A percentile compares a stretch with the other conserved stretches of the same genome.
These are phyloP conservation scores for Nothoprocta pentlandii DNA, from an alignment of 2,113 vertebrate species.

Conservation along the genomic window DNA sequence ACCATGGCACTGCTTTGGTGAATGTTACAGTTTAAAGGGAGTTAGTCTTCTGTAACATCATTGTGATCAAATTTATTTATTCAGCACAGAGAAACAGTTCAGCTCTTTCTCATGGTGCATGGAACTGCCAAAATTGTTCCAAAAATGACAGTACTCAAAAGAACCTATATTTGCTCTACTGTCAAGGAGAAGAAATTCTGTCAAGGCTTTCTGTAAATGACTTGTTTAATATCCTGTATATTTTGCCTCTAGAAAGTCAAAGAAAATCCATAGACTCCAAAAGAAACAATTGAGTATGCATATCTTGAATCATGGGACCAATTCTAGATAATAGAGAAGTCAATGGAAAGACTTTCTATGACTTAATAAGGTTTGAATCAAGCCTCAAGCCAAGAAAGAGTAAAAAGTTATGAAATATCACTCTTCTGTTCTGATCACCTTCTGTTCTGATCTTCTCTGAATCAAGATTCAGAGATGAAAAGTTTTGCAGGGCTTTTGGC, in stretches of 20 bases:
- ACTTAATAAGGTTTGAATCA: neutral
- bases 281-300: neutral
- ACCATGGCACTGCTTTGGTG: neutral
- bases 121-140: neutral
- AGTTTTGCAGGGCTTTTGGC: neutral
- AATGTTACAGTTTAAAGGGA: neutral
- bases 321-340: neutral
- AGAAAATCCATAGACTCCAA: neutral
- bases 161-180: neutral
- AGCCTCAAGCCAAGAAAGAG: neutral
- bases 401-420: neutral
- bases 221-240: neutral
- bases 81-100: neutral
- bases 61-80: neutral
- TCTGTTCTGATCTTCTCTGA: neutral
- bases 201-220: neutral
- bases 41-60: neutral
- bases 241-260: neutral
- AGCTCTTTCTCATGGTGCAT: neutral
- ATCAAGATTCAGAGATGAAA: neutral
- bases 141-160: neutral
- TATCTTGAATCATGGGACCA: neutral
- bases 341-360: neutral
- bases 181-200: neutral
- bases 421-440: neutral